phyloP scores from a whole-genome alignment of 2,113 vertebrate genomes.

The Megaceryle maxima region DNA sequence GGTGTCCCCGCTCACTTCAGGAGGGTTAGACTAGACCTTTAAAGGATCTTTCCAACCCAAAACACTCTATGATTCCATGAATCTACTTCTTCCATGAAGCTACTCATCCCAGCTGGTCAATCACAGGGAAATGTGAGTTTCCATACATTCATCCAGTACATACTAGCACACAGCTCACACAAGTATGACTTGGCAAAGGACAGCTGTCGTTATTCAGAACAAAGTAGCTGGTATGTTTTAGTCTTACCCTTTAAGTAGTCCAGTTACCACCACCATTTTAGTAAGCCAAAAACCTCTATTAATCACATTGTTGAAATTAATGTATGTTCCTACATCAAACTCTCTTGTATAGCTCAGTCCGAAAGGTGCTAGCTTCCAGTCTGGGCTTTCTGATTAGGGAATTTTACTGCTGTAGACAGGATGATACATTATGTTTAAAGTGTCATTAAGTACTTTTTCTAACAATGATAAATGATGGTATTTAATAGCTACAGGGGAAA shows the following conservation, averaged over 20 bases:
- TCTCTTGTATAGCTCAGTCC: not conserved
- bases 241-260: not conserved
- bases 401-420: not conserved
- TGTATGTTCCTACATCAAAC: not conserved
- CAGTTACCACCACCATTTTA: not conserved
- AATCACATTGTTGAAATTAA: not conserved
- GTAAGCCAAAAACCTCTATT: not conserved
- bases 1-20: too few relatives aligned
- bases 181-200: not conserved
- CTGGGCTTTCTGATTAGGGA: not conserved
- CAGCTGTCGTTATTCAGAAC: not conserved
- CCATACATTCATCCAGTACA: not conserved
- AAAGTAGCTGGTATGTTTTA: not conserved
- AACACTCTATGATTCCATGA: not conserved
- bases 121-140: not conserved
- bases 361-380: not conserved
- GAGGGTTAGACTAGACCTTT: too few relatives aligned
- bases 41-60: not conserved
- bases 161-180: not conserved
- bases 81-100: not conserved
- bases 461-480: conserved; percentile 1
- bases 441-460: not conserved
- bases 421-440: not conserved
- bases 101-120: not conserved
- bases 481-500: not conserved